A percentile compares a stretch with the other conserved stretches of the same genome.
These are phyloP conservation scores for Hylaea fasciaria DNA, from an alignment of 2,888 invertebrate species.

Conservation along the genomic window DNA sequence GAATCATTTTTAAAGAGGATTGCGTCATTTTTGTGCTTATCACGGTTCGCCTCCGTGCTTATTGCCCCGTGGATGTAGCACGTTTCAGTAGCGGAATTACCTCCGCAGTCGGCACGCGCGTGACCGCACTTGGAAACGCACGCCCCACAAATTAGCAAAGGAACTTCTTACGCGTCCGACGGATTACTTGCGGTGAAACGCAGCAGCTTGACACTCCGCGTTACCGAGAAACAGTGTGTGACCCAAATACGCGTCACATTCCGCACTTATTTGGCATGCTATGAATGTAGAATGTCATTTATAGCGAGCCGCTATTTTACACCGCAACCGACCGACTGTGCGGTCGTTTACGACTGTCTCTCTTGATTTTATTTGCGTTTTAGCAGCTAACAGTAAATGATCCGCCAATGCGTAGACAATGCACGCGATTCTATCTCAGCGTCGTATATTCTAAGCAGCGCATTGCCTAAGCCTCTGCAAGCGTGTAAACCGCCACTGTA, in stretches of 20 bases:
- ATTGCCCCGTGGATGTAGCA: slow-evolving; percentile 26
- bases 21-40: not conserved
- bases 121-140: slow-evolving; percentile 76
- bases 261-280: slow-evolving; percentile 69
- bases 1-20: too few species aligned
- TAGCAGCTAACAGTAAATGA: slow-evolving; percentile 58
- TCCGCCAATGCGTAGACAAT: slow-evolving; percentile 50
- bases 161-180: slow-evolving; percentile 65
- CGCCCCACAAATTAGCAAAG: slow-evolving; percentile 75
- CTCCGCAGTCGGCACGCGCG: slow-evolving; percentile 67
- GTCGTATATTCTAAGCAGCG: slow-evolving; percentile 54
- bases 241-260: slow-evolving; percentile 69
- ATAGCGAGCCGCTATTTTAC: slow-evolving; percentile 68
- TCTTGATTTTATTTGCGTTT: slow-evolving; percentile 67
- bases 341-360: slow-evolving; percentile 62
- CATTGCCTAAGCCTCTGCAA: slow-evolving; percentile 47
- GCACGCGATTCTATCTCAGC: slow-evolving; percentile 52
- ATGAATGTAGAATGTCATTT: slow-evolving; percentile 75
- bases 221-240: slow-evolving; percentile 75
- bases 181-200: slow-evolving; percentile 76
- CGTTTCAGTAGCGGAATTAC: slow-evolving; percentile 69
- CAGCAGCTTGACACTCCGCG: slow-evolving; percentile 61
- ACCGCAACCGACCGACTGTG: slow-evolving; percentile 69
- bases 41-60: slow-evolving; percentile 7
- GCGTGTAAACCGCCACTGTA: slow-evolving; percentile 56